Conservation (phyloP, 2,888 invertebrate species). For the Galeruca laticollis region DNA sequence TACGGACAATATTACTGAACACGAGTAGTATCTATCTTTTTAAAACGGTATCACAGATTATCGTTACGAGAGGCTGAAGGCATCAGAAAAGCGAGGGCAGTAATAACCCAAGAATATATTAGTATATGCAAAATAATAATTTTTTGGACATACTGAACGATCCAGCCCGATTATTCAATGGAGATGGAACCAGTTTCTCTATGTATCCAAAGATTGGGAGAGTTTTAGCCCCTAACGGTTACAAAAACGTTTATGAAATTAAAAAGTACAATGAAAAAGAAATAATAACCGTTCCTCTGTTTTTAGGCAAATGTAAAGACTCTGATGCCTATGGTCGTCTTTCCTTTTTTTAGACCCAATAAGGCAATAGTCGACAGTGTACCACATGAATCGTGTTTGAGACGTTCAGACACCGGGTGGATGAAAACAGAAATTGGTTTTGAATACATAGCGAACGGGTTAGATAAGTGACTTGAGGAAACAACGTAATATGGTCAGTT, state of each 20-base stretch:
- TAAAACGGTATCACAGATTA: slow-evolving; percentile 21
- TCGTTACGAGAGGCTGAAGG: too few species aligned
- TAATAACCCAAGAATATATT: too few species aligned
- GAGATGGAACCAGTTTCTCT: slow-evolving; percentile 49
- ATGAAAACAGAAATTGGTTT: too few species aligned
- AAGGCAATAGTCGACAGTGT: too few species aligned
- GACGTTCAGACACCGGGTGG: too few species aligned
- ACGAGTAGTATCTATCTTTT: slow-evolving; percentile 13
- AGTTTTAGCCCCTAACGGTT: slow-evolving; percentile 35
- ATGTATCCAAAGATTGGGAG: slow-evolving; percentile 46
- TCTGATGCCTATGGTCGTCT: slow-evolving; percentile 10
- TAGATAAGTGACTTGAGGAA: too few species aligned
- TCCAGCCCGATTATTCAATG: slow-evolving; percentile 42
- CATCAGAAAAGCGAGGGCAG: too few species aligned
- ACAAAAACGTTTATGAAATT: slow-evolving; percentile 21
- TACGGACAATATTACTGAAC: slow-evolving; percentile 20
- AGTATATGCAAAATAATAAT: too few species aligned
- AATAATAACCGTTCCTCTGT: slow-evolving; percentile 14
- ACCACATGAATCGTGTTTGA: too few species aligned
- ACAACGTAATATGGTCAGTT: too few species aligned
- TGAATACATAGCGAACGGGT: too few species aligned
- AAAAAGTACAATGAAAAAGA: slow-evolving; percentile 17
- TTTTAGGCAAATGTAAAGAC: slow-evolving; percentile 26
- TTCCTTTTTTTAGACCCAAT: too few species aligned
- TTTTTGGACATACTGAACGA: slow-evolving; percentile 34